A percentile compares a stretch with the other conserved stretches of the same genome.
Conservation (phyloP, 2,888 invertebrate species). For the Leptarthrus brevirostris region DNA sequence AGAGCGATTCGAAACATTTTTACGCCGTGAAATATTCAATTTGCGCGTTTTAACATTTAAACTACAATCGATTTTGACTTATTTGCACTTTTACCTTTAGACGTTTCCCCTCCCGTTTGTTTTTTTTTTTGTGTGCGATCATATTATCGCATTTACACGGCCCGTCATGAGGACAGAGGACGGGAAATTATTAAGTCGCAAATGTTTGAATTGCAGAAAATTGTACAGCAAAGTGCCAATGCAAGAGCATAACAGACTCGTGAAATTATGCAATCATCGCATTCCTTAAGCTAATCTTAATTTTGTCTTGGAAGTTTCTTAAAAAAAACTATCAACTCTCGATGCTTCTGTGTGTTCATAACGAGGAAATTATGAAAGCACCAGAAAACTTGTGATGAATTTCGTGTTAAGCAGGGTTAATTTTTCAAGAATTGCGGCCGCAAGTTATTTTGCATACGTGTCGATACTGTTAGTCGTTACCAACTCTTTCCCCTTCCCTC, state of each 20-base stretch:
- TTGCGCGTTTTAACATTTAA: slow-evolving; percentile 47
- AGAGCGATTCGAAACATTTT: not conserved
- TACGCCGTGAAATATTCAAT: slow-evolving; percentile 11
- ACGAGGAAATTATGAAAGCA: not conserved
- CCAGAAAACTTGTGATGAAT: not conserved
- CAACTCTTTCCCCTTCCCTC: too few relatives aligned
- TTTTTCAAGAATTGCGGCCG: not conserved
- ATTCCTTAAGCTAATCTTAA: slow-evolving; percentile 28
- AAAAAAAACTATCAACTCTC: too few relatives aligned
- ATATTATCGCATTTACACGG: not conserved
- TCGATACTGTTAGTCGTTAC: too few relatives aligned
- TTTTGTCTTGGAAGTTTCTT: not conserved
- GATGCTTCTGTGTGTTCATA: not conserved
- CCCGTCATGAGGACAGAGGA: too few relatives aligned
- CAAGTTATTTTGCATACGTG: too few relatives aligned
- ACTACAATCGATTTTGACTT: slow-evolving; percentile 10
- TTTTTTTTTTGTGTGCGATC: not conserved
- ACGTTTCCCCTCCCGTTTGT: not conserved
- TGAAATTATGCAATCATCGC: slow-evolving; percentile 32
- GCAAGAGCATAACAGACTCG: slow-evolving; percentile 23
- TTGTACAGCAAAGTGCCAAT: slow-evolving; percentile 21
- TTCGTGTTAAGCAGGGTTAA: not conserved
- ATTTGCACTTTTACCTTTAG: slow-evolving; percentile 51
- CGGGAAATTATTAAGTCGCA: slow-evolving; percentile 3
- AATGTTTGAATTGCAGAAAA: slow-evolving; percentile 39